Evolutionary conservation across 30 jellyfish, hydroid and myxozoan genomes (phyloP), one percentile per base, ranked within the genome.

Genomic region (Aurelia coerulea): DNA sequence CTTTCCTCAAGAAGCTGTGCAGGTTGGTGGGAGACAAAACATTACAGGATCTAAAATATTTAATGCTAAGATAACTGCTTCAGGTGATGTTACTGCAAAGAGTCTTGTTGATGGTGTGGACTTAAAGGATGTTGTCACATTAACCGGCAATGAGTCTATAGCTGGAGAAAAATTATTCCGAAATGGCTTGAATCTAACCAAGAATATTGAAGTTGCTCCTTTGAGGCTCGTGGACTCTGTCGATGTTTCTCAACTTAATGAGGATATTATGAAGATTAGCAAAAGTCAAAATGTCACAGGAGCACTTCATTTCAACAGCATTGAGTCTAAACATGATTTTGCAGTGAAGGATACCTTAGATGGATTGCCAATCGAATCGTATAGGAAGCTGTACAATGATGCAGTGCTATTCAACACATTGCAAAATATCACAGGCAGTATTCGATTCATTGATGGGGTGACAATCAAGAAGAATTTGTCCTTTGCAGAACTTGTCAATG

Each of bases 1-100:
- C 13, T 79, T 63, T 41, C 98, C 98, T 42, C 53, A 41, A n/a
- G 92, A 81, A 3, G 87, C 78, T 23, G 90, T 93, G 33, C 62
- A 50, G 42, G 64, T 46, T 6, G 51, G 54, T 8, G 76, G 62
- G n/a, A 70, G 52, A 50, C 97, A 81, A 56, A 46, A 41, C 46
- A 82, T 93, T 42, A 68, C 80, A 29, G 97, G 90, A 41, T 39
- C n/a, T 59, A 88, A 93, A 80, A 62, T 19, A 2, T 88, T 88
- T 72, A 33, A 14, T 2, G 84, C 90, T 4, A 42, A 54, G 35
- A 63, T 88, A 1, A 0, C 84, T 6, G 80, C 73, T 29, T 35
- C 60, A 4, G 97, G 93, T 5, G 69, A 71, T 18, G 32, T 87
- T 6, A 63, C 18, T 13, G 74, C 74, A 14, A 65, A 41, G 18